Evolutionary conservation across 2,888 invertebrate species (phyloP).

Genomic region (Nineta flava): DNA sequence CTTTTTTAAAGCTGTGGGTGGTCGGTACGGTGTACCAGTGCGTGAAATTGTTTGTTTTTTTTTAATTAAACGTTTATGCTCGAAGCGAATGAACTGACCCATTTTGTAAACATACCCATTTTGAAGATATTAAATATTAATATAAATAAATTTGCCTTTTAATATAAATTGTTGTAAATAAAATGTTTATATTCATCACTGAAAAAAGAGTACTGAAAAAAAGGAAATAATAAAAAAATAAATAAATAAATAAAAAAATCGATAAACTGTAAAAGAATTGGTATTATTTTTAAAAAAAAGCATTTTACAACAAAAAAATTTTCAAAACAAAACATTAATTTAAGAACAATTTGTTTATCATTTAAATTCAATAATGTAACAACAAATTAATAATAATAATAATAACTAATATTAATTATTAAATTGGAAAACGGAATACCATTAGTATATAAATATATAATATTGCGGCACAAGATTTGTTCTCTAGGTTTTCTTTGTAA

Average conservation of each 20-base stretch:
- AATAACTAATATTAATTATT: constrained; percentile 17
- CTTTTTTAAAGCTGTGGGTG: too few relatives aligned
- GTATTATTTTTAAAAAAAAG: constrained; percentile 56
- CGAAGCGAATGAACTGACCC: too few relatives aligned
- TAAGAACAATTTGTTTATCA: constrained; percentile 54
- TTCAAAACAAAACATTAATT: constrained; percentile 62
- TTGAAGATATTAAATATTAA: too few relatives aligned
- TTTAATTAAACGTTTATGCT: too few relatives aligned
- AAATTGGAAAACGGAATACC: constrained; percentile 26
- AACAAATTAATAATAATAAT: constrained; percentile 43
- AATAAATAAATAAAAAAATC: constrained; percentile 15
- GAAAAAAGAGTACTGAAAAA: not conserved
- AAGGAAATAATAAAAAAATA: constrained; percentile 1
- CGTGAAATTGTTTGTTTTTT: too few relatives aligned
- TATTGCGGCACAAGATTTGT: constrained; percentile 7
- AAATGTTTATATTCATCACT: too few relatives aligned
- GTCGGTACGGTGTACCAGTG: too few relatives aligned
- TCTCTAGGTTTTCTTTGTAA: constrained; percentile 1
- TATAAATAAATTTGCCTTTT: too few relatives aligned
- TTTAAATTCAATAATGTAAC: constrained; percentile 45
- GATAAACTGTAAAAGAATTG: constrained; percentile 52
- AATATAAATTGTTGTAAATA: too few relatives aligned
- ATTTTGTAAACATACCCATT: too few relatives aligned
- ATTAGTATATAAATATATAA: constrained; percentile 5
- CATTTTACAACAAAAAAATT: constrained; percentile 58